These are phyloP conservation scores for Colletes gigas DNA, from an alignment of 1,140 invertebrate species.

Conservation along the genomic window DNA sequence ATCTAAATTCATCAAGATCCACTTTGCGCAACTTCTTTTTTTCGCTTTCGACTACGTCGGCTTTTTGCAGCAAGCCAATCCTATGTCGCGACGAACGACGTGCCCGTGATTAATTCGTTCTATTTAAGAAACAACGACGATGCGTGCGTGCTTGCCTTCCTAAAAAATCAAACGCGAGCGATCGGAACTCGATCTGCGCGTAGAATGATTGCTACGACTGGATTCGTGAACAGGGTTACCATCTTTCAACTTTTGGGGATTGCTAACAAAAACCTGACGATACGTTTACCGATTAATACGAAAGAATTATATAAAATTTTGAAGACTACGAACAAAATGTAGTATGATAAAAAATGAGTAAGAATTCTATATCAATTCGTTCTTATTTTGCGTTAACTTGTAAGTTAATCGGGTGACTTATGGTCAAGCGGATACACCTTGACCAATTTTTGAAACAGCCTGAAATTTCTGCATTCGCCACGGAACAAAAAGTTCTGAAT, in stretches of 20 bases:
- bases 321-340: too few species aligned
- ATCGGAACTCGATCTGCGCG: not conserved
- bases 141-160: slow-evolving; percentile 5
- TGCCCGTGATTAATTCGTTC: slow-evolving; percentile 15
- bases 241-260: not conserved
- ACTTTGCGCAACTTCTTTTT: not conserved
- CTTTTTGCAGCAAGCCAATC: not conserved
- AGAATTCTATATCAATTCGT: too few species aligned
- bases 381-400: too few species aligned
- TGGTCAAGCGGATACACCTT: too few species aligned
- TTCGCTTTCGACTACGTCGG: not conserved
- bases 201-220: not conserved
- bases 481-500: too few species aligned
- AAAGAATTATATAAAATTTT: too few species aligned
- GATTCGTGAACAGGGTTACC: not conserved
- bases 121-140: slow-evolving; percentile 32
- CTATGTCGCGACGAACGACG: not conserved
- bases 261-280: too few species aligned
- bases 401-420: too few species aligned
- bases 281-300: too few species aligned
- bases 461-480: too few species aligned
- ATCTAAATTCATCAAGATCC: slow-evolving; percentile 6
- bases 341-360: too few species aligned
- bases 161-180: slow-evolving; percentile 23
- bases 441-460: too few species aligned